Evolutionary conservation across 2,113 vertebrate species (phyloP).

Genomic region (Phalacrocorax aristotelis): DNA sequence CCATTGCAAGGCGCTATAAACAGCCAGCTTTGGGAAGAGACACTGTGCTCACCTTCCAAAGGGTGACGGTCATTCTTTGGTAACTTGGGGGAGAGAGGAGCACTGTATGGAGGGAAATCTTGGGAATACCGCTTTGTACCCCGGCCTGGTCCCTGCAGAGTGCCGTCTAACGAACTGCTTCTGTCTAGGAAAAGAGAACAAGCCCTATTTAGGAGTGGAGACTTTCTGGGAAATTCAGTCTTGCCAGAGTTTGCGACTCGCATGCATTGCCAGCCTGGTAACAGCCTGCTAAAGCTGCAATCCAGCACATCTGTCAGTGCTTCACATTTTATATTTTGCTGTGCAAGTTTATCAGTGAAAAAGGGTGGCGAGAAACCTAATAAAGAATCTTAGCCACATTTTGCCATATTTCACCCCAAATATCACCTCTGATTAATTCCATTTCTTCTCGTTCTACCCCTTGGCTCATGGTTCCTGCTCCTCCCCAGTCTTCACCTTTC

Average conservation of each 20-base stretch:
- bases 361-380: not conserved
- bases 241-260: not conserved
- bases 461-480: not conserved
- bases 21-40: conserved; percentile 34
- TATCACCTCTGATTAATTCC: not conserved
- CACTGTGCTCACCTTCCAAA: conserved; percentile 79
- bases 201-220: conserved; percentile 54
- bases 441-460: not conserved
- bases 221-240: not conserved
- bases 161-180: conserved; percentile 77
- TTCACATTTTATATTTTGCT: not conserved
- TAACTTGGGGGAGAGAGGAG: conserved; percentile 81
- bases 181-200: conserved; percentile 79
- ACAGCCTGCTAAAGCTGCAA: not conserved
- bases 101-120: conserved; percentile 77
- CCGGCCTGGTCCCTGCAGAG: conserved; percentile 77
- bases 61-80: conserved; percentile 82
- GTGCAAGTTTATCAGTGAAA: not conserved
- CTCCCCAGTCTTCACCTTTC: not conserved
- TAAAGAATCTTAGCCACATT: not conserved
- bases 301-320: not conserved
- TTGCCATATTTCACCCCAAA: not conserved
- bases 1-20: not conserved
- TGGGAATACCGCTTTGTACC: conserved; percentile 82
- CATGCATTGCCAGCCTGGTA: rapidly evolving